Conservation (phyloP, 2,113 vertebrate species). For the Ptilonorhynchus violaceus region DNA sequence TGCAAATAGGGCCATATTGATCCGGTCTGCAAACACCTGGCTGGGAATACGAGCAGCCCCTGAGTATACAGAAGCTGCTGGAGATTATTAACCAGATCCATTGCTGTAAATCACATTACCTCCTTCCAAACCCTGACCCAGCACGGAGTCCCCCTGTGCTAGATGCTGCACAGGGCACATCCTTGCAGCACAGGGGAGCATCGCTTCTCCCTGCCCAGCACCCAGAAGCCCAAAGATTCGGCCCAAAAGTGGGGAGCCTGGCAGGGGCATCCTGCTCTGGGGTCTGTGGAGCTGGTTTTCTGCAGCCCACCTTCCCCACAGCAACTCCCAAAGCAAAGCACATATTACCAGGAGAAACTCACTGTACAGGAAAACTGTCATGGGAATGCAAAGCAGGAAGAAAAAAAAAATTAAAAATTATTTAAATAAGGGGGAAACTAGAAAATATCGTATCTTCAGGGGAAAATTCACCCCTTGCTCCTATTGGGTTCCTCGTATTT, state of each 20-base stretch:
- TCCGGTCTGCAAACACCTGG: conserved; percentile 62
- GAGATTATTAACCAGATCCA: conserved; percentile 67
- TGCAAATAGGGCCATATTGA: conserved; percentile 63
- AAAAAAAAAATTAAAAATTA: neutral
- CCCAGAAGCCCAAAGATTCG: neutral
- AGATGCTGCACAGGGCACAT: neutral
- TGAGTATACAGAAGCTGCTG: conserved; percentile 63
- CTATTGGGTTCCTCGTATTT: neutral
- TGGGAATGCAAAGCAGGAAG: neutral
- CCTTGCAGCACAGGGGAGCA: neutral
- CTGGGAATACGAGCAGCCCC: conserved; percentile 62
- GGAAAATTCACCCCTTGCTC: neutral
- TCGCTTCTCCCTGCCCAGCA: neutral
- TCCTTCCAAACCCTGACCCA: conserved; percentile 24
- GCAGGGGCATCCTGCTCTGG: neutral
- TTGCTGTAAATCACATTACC: conserved; percentile 58
- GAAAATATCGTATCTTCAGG: neutral
- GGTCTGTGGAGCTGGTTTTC: fast-evolving
- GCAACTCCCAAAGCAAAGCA: neutral
- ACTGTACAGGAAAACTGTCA: neutral
- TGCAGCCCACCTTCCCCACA: neutral
- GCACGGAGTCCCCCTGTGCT: neutral
- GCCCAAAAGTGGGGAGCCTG: fast-evolving
- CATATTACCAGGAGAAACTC: neutral
- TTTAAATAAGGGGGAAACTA: neutral